Percentiles rank a stretch among this genome's conserved stretches.
Evolutionary conservation across 1,140 invertebrate genomes (phyloP).

Genomic region (Neuroterus valhalla): DNA sequence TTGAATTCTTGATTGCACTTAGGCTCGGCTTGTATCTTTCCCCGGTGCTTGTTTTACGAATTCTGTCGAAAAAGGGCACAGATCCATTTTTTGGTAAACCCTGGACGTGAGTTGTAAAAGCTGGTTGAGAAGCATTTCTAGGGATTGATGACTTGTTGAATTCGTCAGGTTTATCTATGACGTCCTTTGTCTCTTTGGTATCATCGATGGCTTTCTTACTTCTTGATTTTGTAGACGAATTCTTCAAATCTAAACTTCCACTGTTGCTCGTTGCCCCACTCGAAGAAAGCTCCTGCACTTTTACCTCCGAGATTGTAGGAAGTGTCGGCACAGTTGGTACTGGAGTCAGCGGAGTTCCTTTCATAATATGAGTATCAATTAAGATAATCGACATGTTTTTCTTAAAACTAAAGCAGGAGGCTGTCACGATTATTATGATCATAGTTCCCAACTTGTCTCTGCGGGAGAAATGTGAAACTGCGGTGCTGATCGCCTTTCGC

Average conservation of each 20-base stretch:
- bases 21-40: conserved; percentile 87
- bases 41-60: conserved; percentile 85
- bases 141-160: conserved; percentile 78
- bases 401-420: too few relatives aligned
- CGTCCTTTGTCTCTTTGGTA: conserved; percentile 66
- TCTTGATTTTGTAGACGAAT: conserved; percentile 63
- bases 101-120: conserved; percentile 86
- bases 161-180: conserved; percentile 64
- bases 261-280: conserved; percentile 75
- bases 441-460: too few relatives aligned
- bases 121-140: conserved; percentile 88
- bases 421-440: too few relatives aligned
- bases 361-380: conserved; percentile 68
- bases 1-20: conserved; percentile 81
- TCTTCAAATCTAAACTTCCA: conserved; percentile 71
- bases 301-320: conserved; percentile 90
- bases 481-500: too few relatives aligned
- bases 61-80: conserved; percentile 89
- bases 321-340: conserved; percentile 88
- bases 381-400: conserved; percentile 46
- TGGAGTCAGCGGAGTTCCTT: conserved; percentile 80
- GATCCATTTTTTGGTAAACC: conserved; percentile 90
- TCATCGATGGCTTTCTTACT: conserved; percentile 69
- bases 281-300: conserved; percentile 80
- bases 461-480: too few relatives aligned